Evolutionary conservation across 64 coral and sea anemone genomes (phyloP).

Genomic region (Platygyra sinensis): DNA sequence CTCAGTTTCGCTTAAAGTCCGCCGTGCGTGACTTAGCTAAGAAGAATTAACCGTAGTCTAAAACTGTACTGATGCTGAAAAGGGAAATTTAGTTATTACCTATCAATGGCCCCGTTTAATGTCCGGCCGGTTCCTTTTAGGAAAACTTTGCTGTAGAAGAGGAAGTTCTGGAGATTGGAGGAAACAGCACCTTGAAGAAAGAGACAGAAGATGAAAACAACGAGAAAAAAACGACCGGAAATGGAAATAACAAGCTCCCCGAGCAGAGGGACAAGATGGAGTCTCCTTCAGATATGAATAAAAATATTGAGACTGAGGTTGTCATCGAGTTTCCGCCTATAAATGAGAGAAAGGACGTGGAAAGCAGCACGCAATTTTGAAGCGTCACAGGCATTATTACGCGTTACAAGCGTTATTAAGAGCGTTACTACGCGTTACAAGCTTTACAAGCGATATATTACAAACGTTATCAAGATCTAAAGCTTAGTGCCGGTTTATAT

Average conservation of each 20-base stretch:
- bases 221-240: background rate
- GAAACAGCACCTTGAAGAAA: background rate
- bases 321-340: background rate
- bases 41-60: too few species aligned
- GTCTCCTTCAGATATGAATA: background rate
- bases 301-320: background rate
- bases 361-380: constrained; percentile 10
- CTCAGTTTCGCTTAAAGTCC: too few species aligned
- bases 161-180: background rate
- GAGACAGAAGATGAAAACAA: background rate
- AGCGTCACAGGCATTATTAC: too few species aligned
- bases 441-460: too few species aligned
- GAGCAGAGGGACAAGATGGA: background rate
- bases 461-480: too few species aligned
- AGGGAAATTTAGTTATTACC: too few species aligned
- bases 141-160: constrained; percentile 31
- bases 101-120: background rate
- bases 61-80: too few species aligned
- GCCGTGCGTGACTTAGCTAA: background rate
- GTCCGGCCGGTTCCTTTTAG: background rate
- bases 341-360: background rate
- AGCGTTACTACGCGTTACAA: too few species aligned
- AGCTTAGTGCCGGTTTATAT: too few species aligned
- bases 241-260: background rate
- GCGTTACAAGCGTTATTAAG: too few species aligned